Percentiles rank a stretch among this genome's conserved stretches.
These are phyloP conservation scores for Dendroctonus valens DNA, from an alignment of 1,140 invertebrate species.

Conservation along the genomic window DNA sequence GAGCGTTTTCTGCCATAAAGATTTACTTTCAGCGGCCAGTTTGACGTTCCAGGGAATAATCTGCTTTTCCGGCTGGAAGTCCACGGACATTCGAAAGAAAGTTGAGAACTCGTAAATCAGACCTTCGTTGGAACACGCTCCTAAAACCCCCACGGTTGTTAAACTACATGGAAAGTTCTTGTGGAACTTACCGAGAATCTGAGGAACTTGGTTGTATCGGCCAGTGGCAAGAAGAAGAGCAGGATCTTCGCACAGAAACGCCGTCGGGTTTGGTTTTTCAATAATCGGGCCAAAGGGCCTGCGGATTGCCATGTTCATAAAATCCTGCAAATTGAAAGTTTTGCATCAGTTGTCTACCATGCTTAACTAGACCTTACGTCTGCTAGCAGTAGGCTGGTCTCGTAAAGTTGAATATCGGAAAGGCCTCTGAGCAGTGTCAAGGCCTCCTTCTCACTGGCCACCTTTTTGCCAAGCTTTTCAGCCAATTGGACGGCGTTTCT, in stretches of 20 bases:
- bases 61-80: background rate
- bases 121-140: conserved; percentile 1
- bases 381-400: conserved; percentile 23
- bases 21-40: background rate
- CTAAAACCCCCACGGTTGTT: no score
- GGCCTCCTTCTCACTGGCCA: conserved; percentile 27
- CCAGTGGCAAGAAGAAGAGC: conserved; percentile 38
- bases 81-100: background rate
- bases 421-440: conserved; percentile 52
- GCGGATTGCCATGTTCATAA: background rate
- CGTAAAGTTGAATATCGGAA: conserved; percentile 48
- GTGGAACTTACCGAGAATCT: conserved; percentile 39
- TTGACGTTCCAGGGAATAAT: conserved; percentile 2
- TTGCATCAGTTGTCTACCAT: no score
- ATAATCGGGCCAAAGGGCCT: conserved; percentile 29
- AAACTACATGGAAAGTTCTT: background rate
- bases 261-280: conserved; percentile 35
- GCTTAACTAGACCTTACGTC: background rate
- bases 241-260: conserved; percentile 41
- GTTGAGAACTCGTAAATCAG: background rate
- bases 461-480: conserved; percentile 35
- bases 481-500: conserved; percentile 47
- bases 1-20: background rate
- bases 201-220: conserved; percentile 41
- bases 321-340: no score